Evolutionary conservation across 2,888 invertebrate species (phyloP), one percentile per base, ranked within the genome.

Genomic region (Drosophila algonquin): DNA sequence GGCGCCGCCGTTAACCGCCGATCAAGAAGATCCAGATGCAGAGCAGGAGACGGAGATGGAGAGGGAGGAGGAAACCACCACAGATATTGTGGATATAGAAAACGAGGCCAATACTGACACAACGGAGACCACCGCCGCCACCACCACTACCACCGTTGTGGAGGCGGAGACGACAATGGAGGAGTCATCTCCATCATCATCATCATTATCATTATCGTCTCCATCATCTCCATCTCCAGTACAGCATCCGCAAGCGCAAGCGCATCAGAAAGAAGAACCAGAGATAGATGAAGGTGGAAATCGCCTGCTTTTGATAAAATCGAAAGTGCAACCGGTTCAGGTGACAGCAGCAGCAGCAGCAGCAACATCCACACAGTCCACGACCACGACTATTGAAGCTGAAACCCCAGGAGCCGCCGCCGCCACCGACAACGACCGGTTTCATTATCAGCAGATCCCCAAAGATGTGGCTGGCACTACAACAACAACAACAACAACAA

Each of bases 321-420:
- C 86, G 91, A 90, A 91, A 90, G 90, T 90, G 80, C 84, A 90
- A 90, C 89, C 88, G 88, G 91, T 89, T 87, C 79, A 79, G 79
- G 60, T 78, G 68, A 57, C 69, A 60, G 45, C 57, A 60, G 53
- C 67, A 56, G 32, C 63, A 30, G 21, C 67, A 46, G 24, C 67
- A 46, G 6, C 63, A 50, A n/a, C 61, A 45, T 16, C 59, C 56
- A n/a, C 60, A 21, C 60, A 50, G 14, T 69, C 77, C 50, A 40
- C 55, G 58, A 7, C 67, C 58, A 51, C 70, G 63, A 50, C 67
- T 14, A 68, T 7, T 45, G 70, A 48, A 57, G 62, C 56, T 64
- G 76, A 53, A 69, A 55, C 52, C 56, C 47, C 46, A 40, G 40
- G 67, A 69, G 70, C 61, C 77, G 76, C 73, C 77, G 76, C 73